Percentiles rank a stretch among this genome's conserved stretches.
phyloP scores from a whole-genome alignment of 2,888 invertebrate genomes.

The Nomada flava region DNA sequence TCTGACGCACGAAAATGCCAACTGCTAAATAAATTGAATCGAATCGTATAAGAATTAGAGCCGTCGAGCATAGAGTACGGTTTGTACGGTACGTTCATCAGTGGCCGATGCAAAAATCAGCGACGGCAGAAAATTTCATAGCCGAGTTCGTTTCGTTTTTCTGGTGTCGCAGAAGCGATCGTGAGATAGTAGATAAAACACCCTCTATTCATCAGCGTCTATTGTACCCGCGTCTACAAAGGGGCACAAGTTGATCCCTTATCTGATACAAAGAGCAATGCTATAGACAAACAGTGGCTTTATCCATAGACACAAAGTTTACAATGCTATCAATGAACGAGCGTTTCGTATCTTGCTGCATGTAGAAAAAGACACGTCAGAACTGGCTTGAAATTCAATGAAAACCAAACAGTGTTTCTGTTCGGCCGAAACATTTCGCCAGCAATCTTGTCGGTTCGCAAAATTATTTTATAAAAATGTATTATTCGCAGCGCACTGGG shows the following conservation, averaged over 20 bases:
- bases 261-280: slow-evolving; percentile 37
- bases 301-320: slow-evolving; percentile 34
- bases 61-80: too few relatives aligned
- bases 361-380: slow-evolving; percentile 30
- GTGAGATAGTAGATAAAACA: slow-evolving; percentile 29
- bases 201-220: slow-evolving; percentile 19
- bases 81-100: too few relatives aligned
- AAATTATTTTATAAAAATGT: slow-evolving; percentile 31
- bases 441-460: neutral
- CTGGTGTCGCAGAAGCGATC: slow-evolving; percentile 12
- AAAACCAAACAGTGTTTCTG: neutral
- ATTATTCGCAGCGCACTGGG: slow-evolving; percentile 91
- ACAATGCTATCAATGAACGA: slow-evolving; percentile 20
- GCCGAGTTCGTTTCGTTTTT: slow-evolving; percentile 18
- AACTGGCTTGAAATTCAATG: slow-evolving; percentile 9
- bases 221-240: slow-evolving; percentile 21
- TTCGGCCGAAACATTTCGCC: neutral
- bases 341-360: slow-evolving; percentile 6
- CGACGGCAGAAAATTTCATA: slow-evolving; percentile 13
- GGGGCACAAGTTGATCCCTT: slow-evolving; percentile 34
- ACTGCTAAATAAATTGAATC: too few relatives aligned
- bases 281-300: slow-evolving; percentile 29
- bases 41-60: too few relatives aligned
- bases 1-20: too few relatives aligned
- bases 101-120: too few relatives aligned